Base-by-base conservation (phyloP, 2,888 invertebrate species). In the Ceraclea dissimilis region DNA sequence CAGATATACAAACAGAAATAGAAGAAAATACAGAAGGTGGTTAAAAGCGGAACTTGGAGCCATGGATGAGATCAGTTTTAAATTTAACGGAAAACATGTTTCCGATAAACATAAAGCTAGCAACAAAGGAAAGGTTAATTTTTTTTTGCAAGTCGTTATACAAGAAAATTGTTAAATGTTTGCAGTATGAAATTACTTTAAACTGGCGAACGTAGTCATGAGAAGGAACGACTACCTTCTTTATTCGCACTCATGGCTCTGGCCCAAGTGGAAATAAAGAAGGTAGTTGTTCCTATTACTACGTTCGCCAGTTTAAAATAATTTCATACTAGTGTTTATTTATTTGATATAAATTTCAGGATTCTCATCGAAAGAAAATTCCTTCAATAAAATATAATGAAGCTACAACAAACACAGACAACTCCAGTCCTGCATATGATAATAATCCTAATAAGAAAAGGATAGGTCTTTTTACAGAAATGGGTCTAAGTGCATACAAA, bases 401-500 rank as follows among this genome's bases (percentile, higher is more conserved):
- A 13, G 54, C 20, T 4, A 13, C 39, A 8, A 39, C 13, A 39
- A 39, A 39, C 13, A 39, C 39, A 39, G 39, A 39, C 13, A 26
- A 26, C 10, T 39, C 39, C 16, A n/a, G n/a, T 39, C 39, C 39
- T n/a, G 13, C 13, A n/a, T 39, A 39, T 13, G 13, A 13, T 16
- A 50, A 44, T 44, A 19, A 34, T 2, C 33, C 34, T 31, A 4
- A n/a, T 1, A 48, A 34, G 11, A 57, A 50, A 47, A 52, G 59
- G 52, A 52, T 50, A 4, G 62, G 62, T 16, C 52, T 62, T 31
- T 62, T 62, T 56, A 58, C 62, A 2, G 52, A 57, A 31, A 62
- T 62, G 62, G 49, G 56, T n/a, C 22, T 62, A 2, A 52, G 51
- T 31, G 54, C 52, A 52, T 62, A 56, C 33, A 49, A 49, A 51